Conservation (phyloP, 2,888 invertebrate species). For the Gymnocheta viridis region DNA sequence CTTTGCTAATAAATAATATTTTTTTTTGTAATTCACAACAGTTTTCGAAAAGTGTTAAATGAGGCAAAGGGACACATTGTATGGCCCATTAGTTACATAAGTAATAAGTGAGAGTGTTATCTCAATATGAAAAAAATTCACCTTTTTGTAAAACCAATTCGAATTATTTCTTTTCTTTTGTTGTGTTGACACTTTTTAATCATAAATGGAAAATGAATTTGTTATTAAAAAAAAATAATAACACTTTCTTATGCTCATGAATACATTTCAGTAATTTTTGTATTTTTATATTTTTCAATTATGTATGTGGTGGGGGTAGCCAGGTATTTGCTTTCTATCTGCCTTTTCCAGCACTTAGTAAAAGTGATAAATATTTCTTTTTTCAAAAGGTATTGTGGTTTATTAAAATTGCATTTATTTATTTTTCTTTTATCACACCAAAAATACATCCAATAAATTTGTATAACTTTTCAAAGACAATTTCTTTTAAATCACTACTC, state of each 20-base stretch:
- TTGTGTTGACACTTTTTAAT: background rate
- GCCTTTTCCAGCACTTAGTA: background rate
- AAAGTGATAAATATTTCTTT: background rate
- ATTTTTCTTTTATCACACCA: background rate
- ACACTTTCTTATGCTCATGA: background rate
- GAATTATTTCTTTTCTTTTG: background rate
- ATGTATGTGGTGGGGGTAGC: background rate
- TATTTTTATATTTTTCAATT: background rate
- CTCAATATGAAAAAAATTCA: background rate
- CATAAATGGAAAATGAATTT: background rate
- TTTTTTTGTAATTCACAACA: no score
- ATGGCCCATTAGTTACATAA: background rate
- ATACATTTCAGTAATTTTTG: background rate
- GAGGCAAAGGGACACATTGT: background rate
- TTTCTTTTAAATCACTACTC: background rate
- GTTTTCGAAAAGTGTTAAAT: no score
- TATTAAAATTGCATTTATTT: background rate
- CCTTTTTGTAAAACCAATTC: background rate
- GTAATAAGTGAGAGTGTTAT: no score
- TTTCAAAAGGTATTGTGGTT: background rate
- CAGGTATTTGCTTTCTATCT: background rate
- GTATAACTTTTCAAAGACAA: background rate
- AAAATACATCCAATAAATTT: background rate
- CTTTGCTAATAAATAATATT: no score
- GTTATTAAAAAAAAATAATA: conserved; percentile 3